These are phyloP conservation scores for Podarcis siculus DNA, from an alignment of 2,797 vertebrate genomes.

Conservation along the genomic window DNA sequence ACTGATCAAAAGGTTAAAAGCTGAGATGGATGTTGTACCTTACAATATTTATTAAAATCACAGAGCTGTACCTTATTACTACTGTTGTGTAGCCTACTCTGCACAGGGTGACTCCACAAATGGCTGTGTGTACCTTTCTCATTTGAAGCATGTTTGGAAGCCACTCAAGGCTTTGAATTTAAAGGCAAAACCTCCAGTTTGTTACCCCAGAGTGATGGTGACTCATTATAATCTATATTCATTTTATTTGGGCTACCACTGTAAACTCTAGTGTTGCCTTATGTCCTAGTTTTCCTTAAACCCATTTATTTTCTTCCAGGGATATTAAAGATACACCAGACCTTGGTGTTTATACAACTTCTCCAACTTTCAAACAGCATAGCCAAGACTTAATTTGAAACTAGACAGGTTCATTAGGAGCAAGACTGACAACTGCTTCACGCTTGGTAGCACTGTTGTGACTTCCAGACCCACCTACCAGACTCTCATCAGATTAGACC, in stretches of 20 bases:
- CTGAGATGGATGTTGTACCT: constrained; percentile 31
- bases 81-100: background rate
- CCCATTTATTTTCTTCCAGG: background rate
- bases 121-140: background rate
- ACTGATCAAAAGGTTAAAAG: constrained; percentile 47
- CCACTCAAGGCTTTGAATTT: background rate
- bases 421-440: background rate
- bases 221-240: background rate
- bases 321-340: background rate
- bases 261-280: background rate
- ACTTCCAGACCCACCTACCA: background rate
- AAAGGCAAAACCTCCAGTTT: background rate
- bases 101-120: background rate
- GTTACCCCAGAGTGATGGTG: background rate
- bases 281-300: background rate
- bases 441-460: background rate
- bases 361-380: background rate
- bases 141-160: background rate
- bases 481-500: background rate
- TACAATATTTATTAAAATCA: constrained; percentile 37
- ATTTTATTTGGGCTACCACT: background rate
- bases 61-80: background rate
- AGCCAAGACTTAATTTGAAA: background rate
- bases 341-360: background rate
- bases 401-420: background rate